These are phyloP conservation scores for Sciurus niger DNA, from an alignment of 2,113 vertebrate species.

Conservation along the genomic window DNA sequence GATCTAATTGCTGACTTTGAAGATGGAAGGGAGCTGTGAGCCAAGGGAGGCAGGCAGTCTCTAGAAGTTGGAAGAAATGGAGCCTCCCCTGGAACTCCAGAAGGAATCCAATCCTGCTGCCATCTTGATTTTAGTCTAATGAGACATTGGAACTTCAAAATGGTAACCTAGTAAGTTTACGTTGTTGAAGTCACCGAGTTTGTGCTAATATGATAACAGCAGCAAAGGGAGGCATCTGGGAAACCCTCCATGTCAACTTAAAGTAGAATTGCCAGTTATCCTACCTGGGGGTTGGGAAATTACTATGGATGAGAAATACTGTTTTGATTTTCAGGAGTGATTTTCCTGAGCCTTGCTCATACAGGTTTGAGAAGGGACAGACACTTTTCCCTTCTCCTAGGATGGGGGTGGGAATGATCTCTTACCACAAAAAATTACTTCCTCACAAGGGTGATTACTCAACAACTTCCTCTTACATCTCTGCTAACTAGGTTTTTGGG, in stretches of 20 bases:
- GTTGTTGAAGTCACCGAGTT: not conserved
- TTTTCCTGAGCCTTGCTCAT: not conserved
- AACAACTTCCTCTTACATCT: conserved; percentile 54
- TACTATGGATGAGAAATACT: not conserved
- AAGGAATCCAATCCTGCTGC: not conserved
- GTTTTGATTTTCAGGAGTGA: not conserved
- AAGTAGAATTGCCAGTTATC: not conserved
- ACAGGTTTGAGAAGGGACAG: not conserved
- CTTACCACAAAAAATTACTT: conserved; percentile 41
- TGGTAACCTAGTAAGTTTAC: not conserved
- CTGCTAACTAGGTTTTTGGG: not conserved
- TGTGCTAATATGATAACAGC: not conserved
- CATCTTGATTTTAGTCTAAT: not conserved
- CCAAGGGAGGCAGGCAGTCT: not conserved
- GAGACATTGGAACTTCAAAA: conserved; percentile 24
- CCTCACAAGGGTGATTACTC: conserved; percentile 22
- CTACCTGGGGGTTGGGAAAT: not conserved
- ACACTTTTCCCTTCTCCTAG: not conserved
- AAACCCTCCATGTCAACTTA: not conserved
- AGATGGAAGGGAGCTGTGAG: not conserved
- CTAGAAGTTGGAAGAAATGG: not conserved
- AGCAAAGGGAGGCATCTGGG: not conserved
- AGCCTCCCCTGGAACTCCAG: not conserved
- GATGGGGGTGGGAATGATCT: not conserved
- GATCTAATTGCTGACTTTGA: not conserved